phyloP scores from a whole-genome alignment of 30 jellyfish, hydroid and myxozoan genomes.

The Aurelia coerulea region DNA sequence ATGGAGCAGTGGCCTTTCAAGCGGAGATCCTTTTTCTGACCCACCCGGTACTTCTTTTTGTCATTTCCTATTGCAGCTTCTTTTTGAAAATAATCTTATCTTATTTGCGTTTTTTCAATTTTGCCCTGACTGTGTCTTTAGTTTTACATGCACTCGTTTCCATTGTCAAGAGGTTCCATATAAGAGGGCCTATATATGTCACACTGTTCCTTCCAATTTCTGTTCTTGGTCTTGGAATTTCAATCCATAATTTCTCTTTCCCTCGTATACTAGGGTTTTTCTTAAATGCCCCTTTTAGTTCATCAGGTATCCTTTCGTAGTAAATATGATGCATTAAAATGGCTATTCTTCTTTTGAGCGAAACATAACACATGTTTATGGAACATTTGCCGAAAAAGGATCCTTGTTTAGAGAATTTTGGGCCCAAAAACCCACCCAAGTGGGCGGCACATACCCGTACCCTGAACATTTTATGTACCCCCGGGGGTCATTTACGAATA shows the following conservation, averaged over 20 bases:
- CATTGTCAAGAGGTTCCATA: not conserved
- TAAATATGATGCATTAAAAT: not conserved
- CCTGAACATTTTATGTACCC: not conserved
- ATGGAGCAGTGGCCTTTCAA: too few species aligned
- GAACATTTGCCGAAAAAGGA: too few species aligned
- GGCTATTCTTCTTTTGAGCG: not conserved
- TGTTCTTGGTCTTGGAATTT: not conserved
- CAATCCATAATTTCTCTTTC: not conserved
- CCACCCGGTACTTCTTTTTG: not conserved
- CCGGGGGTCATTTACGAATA: not conserved
- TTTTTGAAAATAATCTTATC: not conserved
- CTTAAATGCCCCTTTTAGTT: not conserved
- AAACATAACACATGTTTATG: too few species aligned
- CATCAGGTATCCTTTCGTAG: not conserved
- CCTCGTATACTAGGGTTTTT: not conserved
- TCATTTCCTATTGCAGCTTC: not conserved
- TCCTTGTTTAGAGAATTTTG: too few species aligned
- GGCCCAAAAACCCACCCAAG: too few species aligned
- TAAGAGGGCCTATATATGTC: not conserved
- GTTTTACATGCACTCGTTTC: not conserved
- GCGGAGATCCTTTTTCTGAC: too few species aligned
- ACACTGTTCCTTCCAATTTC: not conserved
- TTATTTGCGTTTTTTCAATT: too few species aligned
- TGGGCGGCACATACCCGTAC: too few species aligned
- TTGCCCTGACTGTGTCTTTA: not conserved